Evolutionary conservation across 2,797 vertebrate species (phyloP), one percentile per base, ranked within the genome.

Genomic region (Hozukius guyotensis): DNA sequence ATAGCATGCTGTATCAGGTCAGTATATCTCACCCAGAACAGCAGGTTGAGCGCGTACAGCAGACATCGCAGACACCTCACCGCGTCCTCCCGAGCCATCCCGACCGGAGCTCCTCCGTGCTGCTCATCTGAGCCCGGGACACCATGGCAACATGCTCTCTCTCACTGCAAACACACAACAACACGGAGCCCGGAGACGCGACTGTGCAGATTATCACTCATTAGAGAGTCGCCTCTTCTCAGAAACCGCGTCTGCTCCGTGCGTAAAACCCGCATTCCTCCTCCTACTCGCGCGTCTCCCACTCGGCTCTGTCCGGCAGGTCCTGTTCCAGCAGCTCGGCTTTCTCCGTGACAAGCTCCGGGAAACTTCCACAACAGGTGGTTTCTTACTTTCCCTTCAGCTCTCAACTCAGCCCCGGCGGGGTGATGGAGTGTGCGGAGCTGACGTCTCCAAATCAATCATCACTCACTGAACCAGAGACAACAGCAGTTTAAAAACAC

Each of bases 1-100:
- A 10, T 14, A 9, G 9, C 53, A 24, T 24, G 53, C 8, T 25
- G 22, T 6, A 53, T 24, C 10, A 55, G n/a, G 5, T 55, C 18
- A 52, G n/a, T 5, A 6, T 55, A 24, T 25, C 55, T 61, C 96
- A 99, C 98, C 98, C 98, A 99, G 92, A 99, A 98, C 74, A 99
- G 97, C 88, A 99, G 94, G 93, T 99, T 99, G 93, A 99, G 97
- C 64, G 97, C 97, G 87, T 97, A 98, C 69, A 99, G 97, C 87
- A 99, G 94, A 77, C 97, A 97, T 80, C 98, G 97, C 90, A 99
- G 93, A 88, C 98, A 99, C 95, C 96, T 97, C 92, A 99, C 97
- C 29, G 98, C 98, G 94, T 99, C 98, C 94, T 98, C 96, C 88
- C 97, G 97, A 94, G 98, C 97, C 98, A 99, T 99, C 92, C 95